Base-by-base conservation (phyloP, 1,140 invertebrate species). In the Panonychus citri region DNA sequence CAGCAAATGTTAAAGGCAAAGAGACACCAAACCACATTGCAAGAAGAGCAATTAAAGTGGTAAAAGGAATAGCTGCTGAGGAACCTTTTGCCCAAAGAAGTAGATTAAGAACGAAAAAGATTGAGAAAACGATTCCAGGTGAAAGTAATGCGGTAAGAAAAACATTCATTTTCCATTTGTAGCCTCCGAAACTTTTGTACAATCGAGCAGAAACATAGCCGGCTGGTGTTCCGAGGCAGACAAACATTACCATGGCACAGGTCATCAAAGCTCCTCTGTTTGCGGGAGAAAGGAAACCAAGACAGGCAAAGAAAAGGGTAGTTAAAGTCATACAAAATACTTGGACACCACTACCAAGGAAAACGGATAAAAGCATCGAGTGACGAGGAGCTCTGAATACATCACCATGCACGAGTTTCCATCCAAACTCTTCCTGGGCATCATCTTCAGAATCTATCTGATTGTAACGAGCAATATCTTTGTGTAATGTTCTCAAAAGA, bases 221-320 rank as follows among this genome's bases (percentile, higher is more conserved):
- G 58, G 91, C 90, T 25, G 85, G 85, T 2, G 87, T 89, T 30
- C 93, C 94, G 17, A 97, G 75, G 57, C 90, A 81, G 1, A 97
- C 91, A 71, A 87, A 98, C 40, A 93, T 76, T 1, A 93, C 83
- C 76, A 95, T 79, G 19, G 89, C 83, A 71, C 90, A 96, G 4
- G 93, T 98, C 91, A 98, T 97, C 40, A 98, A 69, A 10, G 93
- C 87, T 17, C 94, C 94, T 67, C 94, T 79, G 73, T 98, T 97
- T 21, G 94, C 94, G 0, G 94, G 94, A 27, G 90, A 96, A 21
- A 98, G 73, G 71, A 98, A 98, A 50, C 94, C 94, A 54, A 98
- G 74, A 68, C 91, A 97, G 19, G 94, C 94, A 73, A 98, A 96
- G 27, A 85, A 68, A 24, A 78, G 64, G 27, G 77, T 79, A 48